Evolutionary conservation across 1,140 invertebrate species (phyloP).

Genomic region (Nasonia giraulti): DNA sequence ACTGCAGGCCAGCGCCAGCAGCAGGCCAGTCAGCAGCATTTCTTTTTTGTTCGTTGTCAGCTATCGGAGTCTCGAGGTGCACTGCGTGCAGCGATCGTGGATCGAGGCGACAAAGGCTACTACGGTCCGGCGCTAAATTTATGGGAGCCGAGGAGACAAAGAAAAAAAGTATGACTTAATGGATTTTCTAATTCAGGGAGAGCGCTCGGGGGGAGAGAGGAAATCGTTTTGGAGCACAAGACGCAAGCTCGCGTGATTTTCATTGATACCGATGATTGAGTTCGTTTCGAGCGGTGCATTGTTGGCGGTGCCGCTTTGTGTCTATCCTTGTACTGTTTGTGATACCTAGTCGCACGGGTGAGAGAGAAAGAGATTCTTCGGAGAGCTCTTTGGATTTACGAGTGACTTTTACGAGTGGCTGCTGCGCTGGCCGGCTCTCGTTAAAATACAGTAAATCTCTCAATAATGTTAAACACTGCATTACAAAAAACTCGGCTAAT

Average conservation of each 20-base stretch:
- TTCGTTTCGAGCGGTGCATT: background rate
- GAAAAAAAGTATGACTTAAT: background rate
- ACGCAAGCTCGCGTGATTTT: background rate
- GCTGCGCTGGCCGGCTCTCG: background rate
- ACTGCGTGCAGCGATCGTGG: background rate
- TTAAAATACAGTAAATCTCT: background rate
- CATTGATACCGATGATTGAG: background rate
- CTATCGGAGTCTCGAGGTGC: slow-evolving; percentile 26
- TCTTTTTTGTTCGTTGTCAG: slow-evolving; percentile 28
- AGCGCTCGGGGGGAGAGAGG: too few relatives aligned
- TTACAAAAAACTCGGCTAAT: too few relatives aligned
- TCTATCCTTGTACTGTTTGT: background rate
- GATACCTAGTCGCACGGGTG: background rate
- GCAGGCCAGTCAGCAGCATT: slow-evolving; percentile 26
- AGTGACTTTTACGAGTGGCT: background rate
- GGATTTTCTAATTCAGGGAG: background rate
- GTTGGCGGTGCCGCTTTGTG: background rate
- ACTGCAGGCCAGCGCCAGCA: slow-evolving; percentile 51
- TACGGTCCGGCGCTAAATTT: background rate
- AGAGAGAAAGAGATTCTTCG: background rate
- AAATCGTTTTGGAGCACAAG: background rate
- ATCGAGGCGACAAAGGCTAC: background rate
- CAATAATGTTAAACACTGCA: too few relatives aligned
- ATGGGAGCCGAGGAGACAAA: background rate
- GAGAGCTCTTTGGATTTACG: background rate